phyloP scores from a whole-genome alignment of 2,113 vertebrate species.

The Bubo blakistoni region DNA sequence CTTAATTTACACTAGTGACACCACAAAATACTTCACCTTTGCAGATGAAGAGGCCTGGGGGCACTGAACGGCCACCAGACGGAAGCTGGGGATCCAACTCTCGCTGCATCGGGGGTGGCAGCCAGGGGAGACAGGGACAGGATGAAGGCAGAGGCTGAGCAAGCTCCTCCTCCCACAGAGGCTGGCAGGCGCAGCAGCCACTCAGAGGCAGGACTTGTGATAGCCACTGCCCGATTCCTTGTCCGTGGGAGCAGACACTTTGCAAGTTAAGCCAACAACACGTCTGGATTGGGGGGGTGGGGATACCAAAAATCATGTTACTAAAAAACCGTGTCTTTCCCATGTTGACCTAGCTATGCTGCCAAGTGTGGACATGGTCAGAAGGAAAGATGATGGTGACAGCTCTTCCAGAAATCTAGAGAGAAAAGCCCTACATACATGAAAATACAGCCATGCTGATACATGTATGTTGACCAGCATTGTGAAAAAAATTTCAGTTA shows the following conservation, averaged over 20 bases:
- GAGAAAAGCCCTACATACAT: not conserved
- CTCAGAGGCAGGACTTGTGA: too few relatives aligned
- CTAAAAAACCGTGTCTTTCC: not conserved
- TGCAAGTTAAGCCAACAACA: not conserved
- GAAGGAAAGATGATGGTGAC: not conserved
- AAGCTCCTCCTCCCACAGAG: not conserved
- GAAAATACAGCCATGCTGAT: not conserved
- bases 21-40: not conserved
- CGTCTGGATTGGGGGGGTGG: rapidly evolving
- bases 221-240: not conserved
- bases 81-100: not conserved
- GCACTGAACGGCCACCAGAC: rapidly evolving
- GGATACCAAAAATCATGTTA: not conserved
- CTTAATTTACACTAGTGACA: not conserved
- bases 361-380: rapidly evolving
- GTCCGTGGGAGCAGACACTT: not conserved
- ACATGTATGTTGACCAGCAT: too few relatives aligned
- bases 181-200: not conserved
- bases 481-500: not conserved
- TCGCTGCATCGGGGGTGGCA: not conserved
- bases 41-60: not conserved
- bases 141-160: not conserved
- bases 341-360: not conserved
- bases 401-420: not conserved
- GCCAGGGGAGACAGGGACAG: not conserved